These are phyloP conservation scores for Pseudorhiza aurosa DNA, from an alignment of 30 jellyfish, hydroid and myxozoan genomes.

Conservation along the genomic window DNA sequence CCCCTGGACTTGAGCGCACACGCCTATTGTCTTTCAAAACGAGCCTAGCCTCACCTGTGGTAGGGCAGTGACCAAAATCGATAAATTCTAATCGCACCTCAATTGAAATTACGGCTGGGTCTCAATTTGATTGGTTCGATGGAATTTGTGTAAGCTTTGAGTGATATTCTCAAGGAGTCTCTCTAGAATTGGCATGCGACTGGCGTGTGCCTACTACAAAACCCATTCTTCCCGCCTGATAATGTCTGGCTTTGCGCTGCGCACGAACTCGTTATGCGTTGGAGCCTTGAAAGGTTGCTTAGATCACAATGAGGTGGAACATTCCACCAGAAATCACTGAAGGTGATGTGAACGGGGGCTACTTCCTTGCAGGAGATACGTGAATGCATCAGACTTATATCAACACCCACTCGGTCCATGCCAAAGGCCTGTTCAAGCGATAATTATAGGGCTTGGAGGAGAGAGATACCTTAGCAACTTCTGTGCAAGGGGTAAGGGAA, in stretches of 20 bases:
- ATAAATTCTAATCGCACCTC: not conserved
- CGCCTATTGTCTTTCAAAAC: constrained; percentile 65
- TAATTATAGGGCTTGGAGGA: no score
- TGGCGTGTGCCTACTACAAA: constrained; percentile 60
- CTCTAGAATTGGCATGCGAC: constrained; percentile 30
- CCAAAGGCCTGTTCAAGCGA: no score
- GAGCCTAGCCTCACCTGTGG: constrained; percentile 62
- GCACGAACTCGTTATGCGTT: constrained; percentile 42
- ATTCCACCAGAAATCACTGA: constrained; percentile 63
- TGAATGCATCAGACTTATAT: no score
- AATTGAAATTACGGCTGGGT: not conserved
- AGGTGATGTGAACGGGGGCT: constrained; percentile 69
- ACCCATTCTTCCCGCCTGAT: constrained; percentile 33
- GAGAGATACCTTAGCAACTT: no score
- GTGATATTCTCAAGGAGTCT: not conserved
- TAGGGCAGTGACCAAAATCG: constrained; percentile 1
- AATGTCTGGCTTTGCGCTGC: constrained; percentile 59
- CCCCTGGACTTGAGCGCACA: constrained; percentile 49
- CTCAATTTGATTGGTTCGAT: not conserved
- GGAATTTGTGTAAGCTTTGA: not conserved
- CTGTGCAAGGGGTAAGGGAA: no score
- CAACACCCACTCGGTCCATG: no score
- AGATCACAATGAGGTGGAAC: constrained; percentile 31
- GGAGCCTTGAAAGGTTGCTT: constrained; percentile 52
- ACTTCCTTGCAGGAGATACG: no score